Conservation (phyloP, 1,140 invertebrate genomes). For the Arion vulgaris region DNA sequence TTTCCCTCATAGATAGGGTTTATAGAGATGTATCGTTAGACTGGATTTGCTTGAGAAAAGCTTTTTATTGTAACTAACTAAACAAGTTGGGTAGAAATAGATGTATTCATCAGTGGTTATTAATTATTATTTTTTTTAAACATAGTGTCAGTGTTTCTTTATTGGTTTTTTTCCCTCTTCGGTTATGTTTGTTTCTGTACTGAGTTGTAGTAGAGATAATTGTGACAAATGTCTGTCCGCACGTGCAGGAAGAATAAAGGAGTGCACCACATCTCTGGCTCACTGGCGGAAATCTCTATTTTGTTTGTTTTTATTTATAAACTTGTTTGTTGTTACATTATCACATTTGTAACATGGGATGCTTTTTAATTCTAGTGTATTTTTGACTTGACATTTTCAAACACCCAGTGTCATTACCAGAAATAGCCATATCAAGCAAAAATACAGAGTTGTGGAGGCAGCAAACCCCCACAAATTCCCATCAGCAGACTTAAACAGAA, state of each 20-base stretch:
- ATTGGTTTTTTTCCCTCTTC: background rate
- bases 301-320: background rate
- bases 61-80: slow-evolving; percentile 21
- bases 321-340: background rate
- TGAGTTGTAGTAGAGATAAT: slow-evolving; percentile 38
- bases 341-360: too few species aligned
- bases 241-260: slow-evolving; percentile 33
- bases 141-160: slow-evolving; percentile 17
- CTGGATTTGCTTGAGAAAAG: slow-evolving; percentile 38
- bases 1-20: slow-evolving; percentile 35
- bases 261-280: slow-evolving; percentile 35
- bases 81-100: slow-evolving; percentile 26
- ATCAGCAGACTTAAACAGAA: too few species aligned
- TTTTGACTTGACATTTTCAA: too few species aligned
- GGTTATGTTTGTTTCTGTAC: slow-evolving; percentile 13
- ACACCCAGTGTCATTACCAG: background rate
- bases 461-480: too few species aligned
- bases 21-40: slow-evolving; percentile 32
- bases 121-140: slow-evolving; percentile 22
- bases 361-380: too few species aligned
- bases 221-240: slow-evolving; percentile 34
- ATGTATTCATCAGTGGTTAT: slow-evolving; percentile 28
- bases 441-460: too few species aligned
- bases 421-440: too few species aligned
- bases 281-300: background rate